Evolutionary conservation across 1,140 invertebrate genomes (phyloP), one percentile per base, ranked within the genome.

Genomic region (Elysia chlorotica): DNA sequence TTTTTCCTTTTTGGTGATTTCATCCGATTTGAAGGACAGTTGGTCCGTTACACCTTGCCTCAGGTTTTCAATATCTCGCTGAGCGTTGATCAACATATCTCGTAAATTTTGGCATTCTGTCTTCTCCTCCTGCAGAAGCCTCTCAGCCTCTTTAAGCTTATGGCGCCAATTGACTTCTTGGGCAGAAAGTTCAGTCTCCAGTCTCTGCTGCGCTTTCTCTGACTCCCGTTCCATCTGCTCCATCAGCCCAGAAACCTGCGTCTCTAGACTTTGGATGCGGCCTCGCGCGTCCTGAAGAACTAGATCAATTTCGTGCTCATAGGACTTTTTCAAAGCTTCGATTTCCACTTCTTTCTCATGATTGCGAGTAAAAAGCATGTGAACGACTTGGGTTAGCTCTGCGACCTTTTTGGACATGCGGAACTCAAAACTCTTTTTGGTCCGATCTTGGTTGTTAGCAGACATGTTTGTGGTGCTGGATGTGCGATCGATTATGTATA

Each of bases 381-480:
- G 85, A 30, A 87, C 85, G 2, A 87, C 86, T 67, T 87, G 86
- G 2, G 86, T 86, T 36, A 87, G 74, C 74, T 87, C 86, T 2
- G 85, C 85, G n/a, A 87, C 85, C 63, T 86, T 87, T 74, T 87
- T 87, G 25, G 82, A 86, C 84, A 87, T 86, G 21, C 82, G 82
- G 76, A 84, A 83, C 23, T 86, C 84, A 65, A 86, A 85, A n/a
- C 78, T 82, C 63, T 78, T 79, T 73, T 82, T 85, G 14, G 69
- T 54, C 48, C 80, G 81, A 62, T 83, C 80, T 37, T 70, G 61
- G 36, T 61, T 37, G 33, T 56, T n/a, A 28, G 68, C 28, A 33
- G 61, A 25, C 61, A 63, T 71, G 14, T 28, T 63, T 10, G 25
- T 10, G 56, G n/a, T n/a, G n/a, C n/a, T n/a, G n/a, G n/a, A n/a